Evolutionary conservation across 2,113 vertebrate species (phyloP).

Genomic region (Thermophis baileyi): DNA sequence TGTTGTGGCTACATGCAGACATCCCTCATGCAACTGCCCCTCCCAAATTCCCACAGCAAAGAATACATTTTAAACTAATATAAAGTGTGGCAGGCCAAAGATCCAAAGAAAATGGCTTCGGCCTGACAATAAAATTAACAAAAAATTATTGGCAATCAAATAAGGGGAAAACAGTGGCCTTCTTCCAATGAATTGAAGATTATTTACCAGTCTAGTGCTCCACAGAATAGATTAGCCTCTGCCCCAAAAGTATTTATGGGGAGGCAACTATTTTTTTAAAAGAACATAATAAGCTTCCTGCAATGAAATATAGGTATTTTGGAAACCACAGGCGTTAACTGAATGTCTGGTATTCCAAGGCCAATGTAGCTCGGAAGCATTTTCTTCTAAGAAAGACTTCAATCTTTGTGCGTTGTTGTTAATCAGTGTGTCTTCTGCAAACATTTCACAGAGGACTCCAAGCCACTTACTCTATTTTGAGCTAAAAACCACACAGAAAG

Average conservation of each 20-base stretch:
- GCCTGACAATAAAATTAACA: too few relatives aligned
- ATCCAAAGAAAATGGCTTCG: too few relatives aligned
- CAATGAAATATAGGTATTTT: conserved; percentile 51
- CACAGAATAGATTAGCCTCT: background rate
- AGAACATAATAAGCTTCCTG: conserved; percentile 47
- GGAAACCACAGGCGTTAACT: conserved; percentile 42
- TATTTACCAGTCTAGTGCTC: background rate
- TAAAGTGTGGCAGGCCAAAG: too few relatives aligned
- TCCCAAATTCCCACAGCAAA: too few relatives aligned
- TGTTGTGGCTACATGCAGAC: too few relatives aligned
- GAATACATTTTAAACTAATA: too few relatives aligned
- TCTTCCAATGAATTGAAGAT: background rate
- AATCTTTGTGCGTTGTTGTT: background rate
- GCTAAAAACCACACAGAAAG: conserved; percentile 7
- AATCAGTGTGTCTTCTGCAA: background rate
- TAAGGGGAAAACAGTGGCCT: background rate
- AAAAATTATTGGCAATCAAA: conserved; percentile 23
- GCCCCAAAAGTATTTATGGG: conserved; percentile 30
- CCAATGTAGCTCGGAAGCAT: background rate
- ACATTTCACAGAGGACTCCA: background rate
- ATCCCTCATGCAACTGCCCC: too few relatives aligned
- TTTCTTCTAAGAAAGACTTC: background rate
- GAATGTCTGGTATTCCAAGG: conserved; percentile 34
- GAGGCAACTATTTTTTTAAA: conserved; percentile 30
- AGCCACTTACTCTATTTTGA: background rate